phyloP scores from a whole-genome alignment of 2,797 vertebrate genomes.

The Decapterus maruadsi region DNA sequence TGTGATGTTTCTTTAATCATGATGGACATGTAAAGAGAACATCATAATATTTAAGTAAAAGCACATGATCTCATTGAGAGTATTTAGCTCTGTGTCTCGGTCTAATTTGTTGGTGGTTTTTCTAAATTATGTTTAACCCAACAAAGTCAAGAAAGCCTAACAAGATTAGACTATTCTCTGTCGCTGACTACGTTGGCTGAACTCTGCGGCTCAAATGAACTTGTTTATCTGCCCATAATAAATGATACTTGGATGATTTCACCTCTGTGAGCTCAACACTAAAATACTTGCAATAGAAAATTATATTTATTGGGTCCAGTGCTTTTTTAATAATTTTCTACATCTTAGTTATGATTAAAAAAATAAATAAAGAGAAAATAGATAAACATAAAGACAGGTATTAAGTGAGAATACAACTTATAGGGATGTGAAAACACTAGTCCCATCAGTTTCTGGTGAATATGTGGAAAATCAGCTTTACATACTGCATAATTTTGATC shows the following conservation, averaged over 20 bases:
- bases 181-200: not conserved
- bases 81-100: not conserved
- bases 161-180: constrained; percentile 28
- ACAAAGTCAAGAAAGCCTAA: constrained; percentile 27
- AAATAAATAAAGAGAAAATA: too few species aligned
- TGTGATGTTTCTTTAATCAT: not conserved
- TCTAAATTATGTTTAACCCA: constrained; percentile 17
- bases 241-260: not conserved
- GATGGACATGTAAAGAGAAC: not conserved
- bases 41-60: not conserved
- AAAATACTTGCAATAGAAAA: not conserved
- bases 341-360: too few species aligned
- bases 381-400: too few species aligned
- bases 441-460: too few species aligned
- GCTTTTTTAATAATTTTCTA: too few species aligned
- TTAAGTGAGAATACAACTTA: too few species aligned
- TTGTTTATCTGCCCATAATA: too few species aligned
- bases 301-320: too few species aligned
- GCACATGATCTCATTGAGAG: not conserved
- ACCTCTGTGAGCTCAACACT: not conserved
- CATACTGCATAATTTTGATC: too few species aligned
- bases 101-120: constrained; percentile 8
- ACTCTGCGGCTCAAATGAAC: not conserved
- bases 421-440: too few species aligned
- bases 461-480: too few species aligned